Conservation (phyloP, 2,888 invertebrate species). For the Eubasilissa splendida region DNA sequence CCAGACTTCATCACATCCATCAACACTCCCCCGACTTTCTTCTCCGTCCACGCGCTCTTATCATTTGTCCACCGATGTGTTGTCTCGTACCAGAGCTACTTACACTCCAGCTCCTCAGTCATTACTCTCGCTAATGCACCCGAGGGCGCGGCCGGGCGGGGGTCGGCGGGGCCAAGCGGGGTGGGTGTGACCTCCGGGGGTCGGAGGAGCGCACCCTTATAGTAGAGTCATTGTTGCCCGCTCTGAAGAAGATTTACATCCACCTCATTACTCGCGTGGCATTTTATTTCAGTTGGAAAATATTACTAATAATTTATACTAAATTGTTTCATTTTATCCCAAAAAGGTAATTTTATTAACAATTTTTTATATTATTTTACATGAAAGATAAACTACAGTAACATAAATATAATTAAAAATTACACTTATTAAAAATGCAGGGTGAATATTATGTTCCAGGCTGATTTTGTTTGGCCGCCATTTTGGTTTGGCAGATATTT, state of each 20-base stretch:
- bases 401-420: too few relatives aligned
- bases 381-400: too few relatives aligned
- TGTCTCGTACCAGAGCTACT: not conserved
- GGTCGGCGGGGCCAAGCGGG: not conserved
- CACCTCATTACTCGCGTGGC: conserved; percentile 47
- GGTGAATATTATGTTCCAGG: too few relatives aligned
- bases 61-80: not conserved
- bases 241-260: conserved; percentile 49
- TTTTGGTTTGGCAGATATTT: too few relatives aligned
- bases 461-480: too few relatives aligned
- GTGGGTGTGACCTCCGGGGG: not conserved
- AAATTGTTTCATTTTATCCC: too few relatives aligned
- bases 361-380: too few relatives aligned
- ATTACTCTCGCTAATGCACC: conserved; percentile 52
- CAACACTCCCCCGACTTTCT: too few relatives aligned
- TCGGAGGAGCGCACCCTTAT: not conserved
- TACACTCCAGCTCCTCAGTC: conserved; percentile 8
- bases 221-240: conserved; percentile 44
- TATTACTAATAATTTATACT: not conserved
- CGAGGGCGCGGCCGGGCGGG: conserved; percentile 16
- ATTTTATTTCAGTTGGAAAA: not conserved
- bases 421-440: too few relatives aligned
- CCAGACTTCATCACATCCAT: too few relatives aligned
- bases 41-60: too few relatives aligned
- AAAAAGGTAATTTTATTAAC: too few relatives aligned